Conservation (phyloP, 2,113 vertebrate genomes). For the Thalassoma bifasciatum region DNA sequence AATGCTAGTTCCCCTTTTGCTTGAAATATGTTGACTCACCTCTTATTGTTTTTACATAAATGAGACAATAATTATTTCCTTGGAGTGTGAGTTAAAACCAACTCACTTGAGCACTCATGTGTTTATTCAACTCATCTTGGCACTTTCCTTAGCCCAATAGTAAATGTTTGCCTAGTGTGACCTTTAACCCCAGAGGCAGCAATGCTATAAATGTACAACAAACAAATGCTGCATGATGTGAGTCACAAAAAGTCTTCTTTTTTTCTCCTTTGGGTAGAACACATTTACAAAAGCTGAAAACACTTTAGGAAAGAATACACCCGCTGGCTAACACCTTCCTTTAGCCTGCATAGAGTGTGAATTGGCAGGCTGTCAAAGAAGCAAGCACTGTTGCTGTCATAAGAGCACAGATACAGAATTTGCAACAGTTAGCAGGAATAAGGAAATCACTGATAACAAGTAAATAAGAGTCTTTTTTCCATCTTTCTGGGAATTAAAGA, state of each 20-base stretch:
- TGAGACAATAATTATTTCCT: background rate
- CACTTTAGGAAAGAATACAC: slow-evolving; percentile 38
- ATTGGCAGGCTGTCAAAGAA: slow-evolving; percentile 54
- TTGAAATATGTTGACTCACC: background rate
- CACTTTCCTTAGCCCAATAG: slow-evolving; percentile 6
- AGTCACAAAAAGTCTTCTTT: slow-evolving; percentile 20
- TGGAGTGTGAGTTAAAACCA: background rate
- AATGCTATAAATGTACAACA: slow-evolving; percentile 17
- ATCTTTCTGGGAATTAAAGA: slow-evolving; percentile 9
- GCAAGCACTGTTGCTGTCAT: slow-evolving; percentile 50
- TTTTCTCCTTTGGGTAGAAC: slow-evolving; percentile 28
- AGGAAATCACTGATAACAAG: slow-evolving; percentile 52
- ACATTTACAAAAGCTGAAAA: slow-evolving; percentile 22
- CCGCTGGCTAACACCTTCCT: slow-evolving; percentile 38
- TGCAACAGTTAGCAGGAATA: slow-evolving; percentile 52
- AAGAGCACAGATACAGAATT: slow-evolving; percentile 32
- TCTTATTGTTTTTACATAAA: slow-evolving; percentile 23
- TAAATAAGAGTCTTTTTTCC: slow-evolving; percentile 31
- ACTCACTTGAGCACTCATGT: background rate
- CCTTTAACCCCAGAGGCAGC: slow-evolving; percentile 28
- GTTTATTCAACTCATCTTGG: slow-evolving; percentile 12
- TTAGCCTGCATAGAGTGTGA: slow-evolving; percentile 25
- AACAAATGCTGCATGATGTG: slow-evolving; percentile 16
- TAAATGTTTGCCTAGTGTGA: slow-evolving; percentile 21
- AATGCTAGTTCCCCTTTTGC: background rate